phyloP scores from a whole-genome alignment of 1,140 invertebrate genomes.

The Stratiolaelaps scimitus region DNA sequence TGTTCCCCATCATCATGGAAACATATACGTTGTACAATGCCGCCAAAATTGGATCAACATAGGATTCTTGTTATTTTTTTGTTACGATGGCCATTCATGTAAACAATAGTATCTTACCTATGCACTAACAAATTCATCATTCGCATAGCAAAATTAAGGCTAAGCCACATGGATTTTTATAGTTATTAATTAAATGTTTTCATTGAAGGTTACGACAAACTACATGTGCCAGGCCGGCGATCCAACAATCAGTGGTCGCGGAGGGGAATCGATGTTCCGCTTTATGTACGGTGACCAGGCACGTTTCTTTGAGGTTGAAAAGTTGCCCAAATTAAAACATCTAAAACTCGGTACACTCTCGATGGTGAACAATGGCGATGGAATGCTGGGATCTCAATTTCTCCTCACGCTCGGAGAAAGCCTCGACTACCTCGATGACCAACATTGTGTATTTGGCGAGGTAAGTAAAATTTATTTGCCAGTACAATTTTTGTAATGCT shows the following conservation, averaged over 20 bases:
- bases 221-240: constrained; percentile 98
- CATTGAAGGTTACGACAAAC: constrained; percentile 49
- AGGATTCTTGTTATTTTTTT: too few relatives aligned
- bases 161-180: too few relatives aligned
- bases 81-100: too few relatives aligned
- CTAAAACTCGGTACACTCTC: constrained; percentile 71
- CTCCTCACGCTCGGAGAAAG: constrained; percentile 83
- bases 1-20: too few relatives aligned
- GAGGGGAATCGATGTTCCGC: constrained; percentile 64
- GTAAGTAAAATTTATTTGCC: too few relatives aligned
- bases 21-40: too few relatives aligned
- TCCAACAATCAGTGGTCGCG: constrained; percentile 75
- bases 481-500: too few relatives aligned
- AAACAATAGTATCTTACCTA: too few relatives aligned
- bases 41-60: too few relatives aligned
- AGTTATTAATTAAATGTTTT: too few relatives aligned
- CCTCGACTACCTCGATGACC: constrained; percentile 76
- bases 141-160: too few relatives aligned
- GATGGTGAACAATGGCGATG: constrained; percentile 85
- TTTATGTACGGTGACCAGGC: constrained; percentile 70
- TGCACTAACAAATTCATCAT: too few relatives aligned
- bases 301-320: constrained; percentile 81
- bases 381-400: constrained; percentile 92
- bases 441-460: constrained; percentile 94
- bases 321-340: constrained; percentile 79